Percentiles rank a stretch among this genome's conserved stretches.
Evolutionary conservation across 2,888 invertebrate species (phyloP).

Genomic region (Lymantria monacha): DNA sequence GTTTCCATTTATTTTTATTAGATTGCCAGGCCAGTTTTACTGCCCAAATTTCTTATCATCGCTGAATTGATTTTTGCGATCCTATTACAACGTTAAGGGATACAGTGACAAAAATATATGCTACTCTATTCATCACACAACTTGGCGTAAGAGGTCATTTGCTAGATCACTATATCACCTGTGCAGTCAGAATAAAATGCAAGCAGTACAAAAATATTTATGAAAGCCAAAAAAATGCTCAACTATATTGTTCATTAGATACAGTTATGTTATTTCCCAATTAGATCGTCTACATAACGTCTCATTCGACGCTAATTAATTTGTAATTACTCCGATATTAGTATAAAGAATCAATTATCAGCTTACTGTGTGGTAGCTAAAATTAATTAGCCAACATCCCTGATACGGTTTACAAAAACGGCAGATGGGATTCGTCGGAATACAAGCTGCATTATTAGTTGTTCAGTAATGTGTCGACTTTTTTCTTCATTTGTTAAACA

Average conservation of each 20-base stretch:
- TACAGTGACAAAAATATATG: too few relatives aligned
- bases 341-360: slow-evolving; percentile 72
- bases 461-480: slow-evolving; percentile 62
- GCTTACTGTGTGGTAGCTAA: slow-evolving; percentile 59
- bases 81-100: too few relatives aligned
- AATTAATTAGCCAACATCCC: slow-evolving; percentile 69
- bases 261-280: neutral
- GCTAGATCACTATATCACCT: neutral
- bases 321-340: slow-evolving; percentile 54
- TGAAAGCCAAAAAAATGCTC: too few relatives aligned
- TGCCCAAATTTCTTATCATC: too few relatives aligned
- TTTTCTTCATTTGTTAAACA: slow-evolving; percentile 64
- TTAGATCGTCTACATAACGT: neutral
- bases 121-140: neutral
- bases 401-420: slow-evolving; percentile 71
- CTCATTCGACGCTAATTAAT: slow-evolving; percentile 40
- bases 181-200: neutral
- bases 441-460: slow-evolving; percentile 72
- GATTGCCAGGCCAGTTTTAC: too few relatives aligned
- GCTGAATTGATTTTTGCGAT: too few relatives aligned
- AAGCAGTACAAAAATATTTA: too few relatives aligned
- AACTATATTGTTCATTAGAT: too few relatives aligned
- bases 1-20: too few relatives aligned
- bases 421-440: slow-evolving; percentile 62
- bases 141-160: neutral